These are phyloP conservation scores for Paramisgurnus dabryanus DNA, from an alignment of 2,113 vertebrate genomes.

Conservation along the genomic window DNA sequence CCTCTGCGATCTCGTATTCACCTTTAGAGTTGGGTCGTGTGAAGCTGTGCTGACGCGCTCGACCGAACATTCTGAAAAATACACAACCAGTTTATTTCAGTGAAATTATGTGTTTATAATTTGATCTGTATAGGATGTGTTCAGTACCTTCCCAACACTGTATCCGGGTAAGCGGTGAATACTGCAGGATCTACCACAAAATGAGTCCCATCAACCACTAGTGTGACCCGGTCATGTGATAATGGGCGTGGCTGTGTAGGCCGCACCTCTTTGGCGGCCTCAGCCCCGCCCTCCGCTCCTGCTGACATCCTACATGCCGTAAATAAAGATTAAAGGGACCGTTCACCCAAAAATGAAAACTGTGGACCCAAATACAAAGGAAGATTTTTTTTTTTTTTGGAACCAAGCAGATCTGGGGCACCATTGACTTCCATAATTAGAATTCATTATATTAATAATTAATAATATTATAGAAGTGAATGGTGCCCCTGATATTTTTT, in stretches of 20 bases:
- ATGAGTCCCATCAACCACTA: slow-evolving; percentile 95
- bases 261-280: not conserved
- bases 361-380: too few relatives aligned
- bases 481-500: too few relatives aligned
- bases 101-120: not conserved
- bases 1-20: slow-evolving; percentile 95
- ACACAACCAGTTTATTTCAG: not conserved
- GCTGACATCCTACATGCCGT: not conserved
- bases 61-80: slow-evolving; percentile 89
- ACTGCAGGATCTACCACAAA: slow-evolving; percentile 96
- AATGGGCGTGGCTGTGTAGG: not conserved
- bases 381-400: too few relatives aligned
- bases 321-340: not conserved
- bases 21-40: slow-evolving; percentile 97
- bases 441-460: too few relatives aligned
- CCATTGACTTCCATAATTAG: too few relatives aligned
- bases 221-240: slow-evolving; percentile 76
- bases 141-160: slow-evolving; percentile 93
- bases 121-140: not conserved
- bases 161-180: slow-evolving; percentile 96
- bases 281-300: slow-evolving; percentile 7
- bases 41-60: slow-evolving; percentile 96
- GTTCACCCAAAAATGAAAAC: too few relatives aligned
- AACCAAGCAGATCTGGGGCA: too few relatives aligned
- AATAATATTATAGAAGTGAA: too few relatives aligned